phyloP scores from a whole-genome alignment of 2,113 vertebrate genomes.

The Pithys albifrons region DNA sequence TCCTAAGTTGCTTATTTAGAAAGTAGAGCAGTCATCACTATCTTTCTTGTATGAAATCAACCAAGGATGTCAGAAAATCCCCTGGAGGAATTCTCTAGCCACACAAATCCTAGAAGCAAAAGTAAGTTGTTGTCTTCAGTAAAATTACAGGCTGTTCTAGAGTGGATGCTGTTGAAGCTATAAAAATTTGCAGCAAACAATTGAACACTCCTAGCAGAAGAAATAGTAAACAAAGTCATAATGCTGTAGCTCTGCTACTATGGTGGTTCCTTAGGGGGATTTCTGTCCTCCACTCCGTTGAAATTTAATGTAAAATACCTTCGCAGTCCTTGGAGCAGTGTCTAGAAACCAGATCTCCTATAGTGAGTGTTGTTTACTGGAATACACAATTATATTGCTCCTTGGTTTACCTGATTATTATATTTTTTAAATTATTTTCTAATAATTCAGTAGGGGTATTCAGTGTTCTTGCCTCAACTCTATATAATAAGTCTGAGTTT shows the following conservation, averaged over 20 bases:
- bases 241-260: rapidly evolving
- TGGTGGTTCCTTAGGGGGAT: not conserved
- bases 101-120: not conserved
- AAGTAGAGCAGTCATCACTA: not conserved
- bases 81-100: not conserved
- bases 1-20: not conserved
- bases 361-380: not conserved
- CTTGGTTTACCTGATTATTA: not conserved
- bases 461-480: not conserved
- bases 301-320: not conserved
- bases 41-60: not conserved
- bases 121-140: not conserved
- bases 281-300: not conserved
- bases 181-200: not conserved
- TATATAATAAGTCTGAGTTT: not conserved
- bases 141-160: not conserved
- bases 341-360: not conserved
- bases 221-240: not conserved
- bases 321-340: not conserved
- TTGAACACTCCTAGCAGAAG: not conserved
- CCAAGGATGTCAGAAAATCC: not conserved
- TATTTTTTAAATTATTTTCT: not conserved
- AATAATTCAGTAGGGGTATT: not conserved
- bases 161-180: not conserved
- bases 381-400: not conserved